Conservation (phyloP, 2,797 vertebrate genomes). For the Syndactyla subalaris region DNA sequence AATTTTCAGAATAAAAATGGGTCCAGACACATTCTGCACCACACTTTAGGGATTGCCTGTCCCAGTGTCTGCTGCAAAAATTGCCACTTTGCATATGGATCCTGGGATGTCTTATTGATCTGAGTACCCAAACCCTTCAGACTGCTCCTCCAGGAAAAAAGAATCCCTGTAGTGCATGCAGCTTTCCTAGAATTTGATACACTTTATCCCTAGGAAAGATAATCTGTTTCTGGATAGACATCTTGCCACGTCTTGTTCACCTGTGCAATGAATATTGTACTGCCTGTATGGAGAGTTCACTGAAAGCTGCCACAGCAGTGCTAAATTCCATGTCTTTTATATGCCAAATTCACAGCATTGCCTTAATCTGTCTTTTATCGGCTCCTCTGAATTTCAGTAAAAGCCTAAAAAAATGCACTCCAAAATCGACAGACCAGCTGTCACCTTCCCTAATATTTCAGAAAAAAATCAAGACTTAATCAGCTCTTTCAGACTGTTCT, state of each 20-base stretch:
- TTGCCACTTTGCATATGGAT: background rate
- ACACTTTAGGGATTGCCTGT: background rate
- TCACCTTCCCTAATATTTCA: background rate
- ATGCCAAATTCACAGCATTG: slow-evolving; percentile 19
- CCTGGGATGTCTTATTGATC: background rate
- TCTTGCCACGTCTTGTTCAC: background rate
- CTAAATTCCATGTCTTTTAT: background rate
- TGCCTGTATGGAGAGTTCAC: background rate
- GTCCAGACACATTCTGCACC: background rate
- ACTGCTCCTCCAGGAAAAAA: background rate
- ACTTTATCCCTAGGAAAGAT: background rate
- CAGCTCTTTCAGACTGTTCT: background rate
- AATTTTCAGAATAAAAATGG: background rate
- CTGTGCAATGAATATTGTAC: background rate
- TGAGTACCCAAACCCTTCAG: background rate
- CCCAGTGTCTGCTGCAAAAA: background rate
- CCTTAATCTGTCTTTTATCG: slow-evolving; percentile 2
- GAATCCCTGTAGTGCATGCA: background rate
- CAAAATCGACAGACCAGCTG: background rate
- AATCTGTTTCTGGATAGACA: background rate
- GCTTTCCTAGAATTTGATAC: background rate
- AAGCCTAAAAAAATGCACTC: slow-evolving; percentile 4
- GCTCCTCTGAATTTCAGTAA: slow-evolving; percentile 10
- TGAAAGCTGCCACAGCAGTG: background rate
- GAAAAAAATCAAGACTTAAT: slow-evolving; percentile 2